Evolutionary conservation across 2,888 invertebrate genomes (phyloP).

Genomic region (Caenorhabditis uteleia): DNA sequence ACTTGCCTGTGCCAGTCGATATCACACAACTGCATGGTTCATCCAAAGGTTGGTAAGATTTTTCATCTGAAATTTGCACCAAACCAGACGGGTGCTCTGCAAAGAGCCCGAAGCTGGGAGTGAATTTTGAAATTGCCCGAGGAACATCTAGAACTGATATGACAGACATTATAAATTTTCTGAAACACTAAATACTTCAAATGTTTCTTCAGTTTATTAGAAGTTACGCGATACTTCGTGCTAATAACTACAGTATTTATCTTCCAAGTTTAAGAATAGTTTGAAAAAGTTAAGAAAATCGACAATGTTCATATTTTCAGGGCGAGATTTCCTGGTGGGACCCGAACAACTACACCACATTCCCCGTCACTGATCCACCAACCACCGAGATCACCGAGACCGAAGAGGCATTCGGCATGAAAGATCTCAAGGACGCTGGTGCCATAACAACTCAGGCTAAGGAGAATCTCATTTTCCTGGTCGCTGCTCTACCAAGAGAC

Average conservation of each 20-base stretch:
- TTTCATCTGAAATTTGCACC: too few species aligned
- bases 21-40: slow-evolving; percentile 67
- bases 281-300: background rate
- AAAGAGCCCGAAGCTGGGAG: too few species aligned
- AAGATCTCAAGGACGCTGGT: slow-evolving; percentile 66
- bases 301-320: slow-evolving; percentile 8
- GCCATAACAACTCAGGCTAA: slow-evolving; percentile 68
- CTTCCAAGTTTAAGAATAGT: background rate
- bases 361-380: slow-evolving; percentile 60
- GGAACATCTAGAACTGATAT: too few species aligned
- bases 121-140: too few species aligned
- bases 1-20: slow-evolving; percentile 67
- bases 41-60: slow-evolving; percentile 50
- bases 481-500: slow-evolving; percentile 65
- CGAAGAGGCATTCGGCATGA: slow-evolving; percentile 63
- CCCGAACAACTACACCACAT: slow-evolving; percentile 66
- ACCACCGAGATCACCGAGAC: slow-evolving; percentile 50
- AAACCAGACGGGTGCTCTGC: too few species aligned
- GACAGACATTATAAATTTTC: too few species aligned
- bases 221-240: too few species aligned
- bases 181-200: too few species aligned
- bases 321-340: slow-evolving; percentile 67
- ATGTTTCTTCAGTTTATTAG: too few species aligned
- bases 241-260: too few species aligned
- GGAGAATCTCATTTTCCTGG: slow-evolving; percentile 68